Conservation (phyloP, 1,140 invertebrate genomes). For the Hypsibius dujardini region DNA sequence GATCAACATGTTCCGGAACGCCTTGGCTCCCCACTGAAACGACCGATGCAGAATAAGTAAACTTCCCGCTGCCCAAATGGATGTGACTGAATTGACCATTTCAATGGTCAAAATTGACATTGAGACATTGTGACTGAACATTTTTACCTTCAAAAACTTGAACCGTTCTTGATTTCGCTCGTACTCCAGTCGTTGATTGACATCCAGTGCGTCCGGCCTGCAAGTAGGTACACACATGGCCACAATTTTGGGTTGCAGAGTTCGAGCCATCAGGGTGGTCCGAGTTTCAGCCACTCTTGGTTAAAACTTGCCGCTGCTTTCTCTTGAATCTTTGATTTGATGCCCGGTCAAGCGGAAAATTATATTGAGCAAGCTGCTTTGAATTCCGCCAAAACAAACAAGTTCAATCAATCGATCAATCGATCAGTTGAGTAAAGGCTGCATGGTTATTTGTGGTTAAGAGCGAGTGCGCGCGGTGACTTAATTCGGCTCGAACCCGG, state of each 20-base stretch:
- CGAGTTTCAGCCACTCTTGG: no score
- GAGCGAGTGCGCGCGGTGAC: no score
- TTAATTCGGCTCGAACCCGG: no score
- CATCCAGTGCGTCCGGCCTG: constrained; percentile 66
- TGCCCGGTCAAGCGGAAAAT: background rate
- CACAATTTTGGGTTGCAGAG: background rate
- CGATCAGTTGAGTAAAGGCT: no score
- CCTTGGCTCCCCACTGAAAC: constrained; percentile 74
- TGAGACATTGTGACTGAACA: background rate
- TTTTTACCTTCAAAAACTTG: constrained; percentile 65
- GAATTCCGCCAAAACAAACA: no score
- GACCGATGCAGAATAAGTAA: constrained; percentile 13
- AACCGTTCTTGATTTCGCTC: constrained; percentile 89
- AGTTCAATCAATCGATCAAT: no score
- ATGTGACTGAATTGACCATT: background rate
- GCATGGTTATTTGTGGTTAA: no score
- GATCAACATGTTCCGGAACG: constrained; percentile 87
- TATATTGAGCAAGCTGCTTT: background rate
- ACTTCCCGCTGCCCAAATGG: background rate
- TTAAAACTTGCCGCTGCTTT: no score
- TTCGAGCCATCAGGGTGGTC: no score
- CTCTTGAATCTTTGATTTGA: no score
- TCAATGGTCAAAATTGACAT: background rate
- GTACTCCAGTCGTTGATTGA: constrained; percentile 90
- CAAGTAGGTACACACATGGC: constrained; percentile 28